Conservation (phyloP, 2,113 vertebrate species). For the Lanius collurio region DNA sequence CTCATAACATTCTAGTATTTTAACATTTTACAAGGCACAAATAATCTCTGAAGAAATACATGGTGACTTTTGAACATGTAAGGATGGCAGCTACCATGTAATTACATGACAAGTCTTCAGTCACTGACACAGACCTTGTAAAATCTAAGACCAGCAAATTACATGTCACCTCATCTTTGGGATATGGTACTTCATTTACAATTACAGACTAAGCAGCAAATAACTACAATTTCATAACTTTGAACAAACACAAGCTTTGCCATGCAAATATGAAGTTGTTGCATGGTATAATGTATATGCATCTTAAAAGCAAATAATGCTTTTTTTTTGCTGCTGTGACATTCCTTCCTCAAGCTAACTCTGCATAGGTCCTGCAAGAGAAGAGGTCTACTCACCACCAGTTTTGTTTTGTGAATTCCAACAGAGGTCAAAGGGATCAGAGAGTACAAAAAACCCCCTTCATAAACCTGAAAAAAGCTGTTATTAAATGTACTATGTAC, state of each 20-base stretch:
- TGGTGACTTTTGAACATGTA: not conserved
- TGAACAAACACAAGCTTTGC: not conserved
- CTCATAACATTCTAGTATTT: not conserved
- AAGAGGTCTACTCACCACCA: not conserved
- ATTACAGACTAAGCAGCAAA: constrained; percentile 1
- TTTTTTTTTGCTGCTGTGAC: not conserved
- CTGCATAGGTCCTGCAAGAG: not conserved
- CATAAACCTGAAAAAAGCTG: not conserved
- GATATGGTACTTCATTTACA: not conserved
- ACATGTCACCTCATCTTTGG: not conserved
- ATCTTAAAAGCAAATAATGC: not conserved
- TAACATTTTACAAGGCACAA: constrained; percentile 33
- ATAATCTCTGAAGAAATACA: not conserved
- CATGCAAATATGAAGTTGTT: not conserved
- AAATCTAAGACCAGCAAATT: not conserved
- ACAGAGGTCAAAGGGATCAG: not conserved
- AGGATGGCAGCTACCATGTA: not conserved
- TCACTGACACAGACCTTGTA: not conserved
- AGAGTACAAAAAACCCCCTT: not conserved
- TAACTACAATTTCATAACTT: not conserved
- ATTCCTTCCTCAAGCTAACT: not conserved
- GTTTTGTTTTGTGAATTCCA: not conserved
- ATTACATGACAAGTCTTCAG: not conserved
- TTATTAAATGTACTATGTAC: not conserved
- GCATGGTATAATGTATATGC: not conserved